Evolutionary conservation across 1,140 invertebrate species (phyloP).

Genomic region (Tyrophagus putrescentiae): DNA sequence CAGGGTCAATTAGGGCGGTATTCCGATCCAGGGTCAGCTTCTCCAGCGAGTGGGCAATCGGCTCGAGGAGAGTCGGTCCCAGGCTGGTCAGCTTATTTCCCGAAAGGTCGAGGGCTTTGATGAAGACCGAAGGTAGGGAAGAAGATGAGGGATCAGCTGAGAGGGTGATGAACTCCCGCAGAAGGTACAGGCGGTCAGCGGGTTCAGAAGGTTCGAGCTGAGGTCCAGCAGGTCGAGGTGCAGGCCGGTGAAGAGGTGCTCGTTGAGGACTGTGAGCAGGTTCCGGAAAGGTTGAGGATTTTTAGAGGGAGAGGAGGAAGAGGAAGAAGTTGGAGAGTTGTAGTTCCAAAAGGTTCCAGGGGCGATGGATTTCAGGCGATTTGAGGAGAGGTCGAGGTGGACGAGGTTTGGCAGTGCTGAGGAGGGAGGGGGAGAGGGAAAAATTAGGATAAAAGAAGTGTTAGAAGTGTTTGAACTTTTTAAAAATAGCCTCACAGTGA

Average conservation of each 20-base stretch:
- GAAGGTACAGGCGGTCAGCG: conserved; percentile 51
- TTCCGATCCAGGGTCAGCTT: conserved; percentile 52
- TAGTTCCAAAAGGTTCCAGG: conserved; percentile 42
- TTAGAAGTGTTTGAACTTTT: conserved; percentile 1
- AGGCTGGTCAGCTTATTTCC: conserved; percentile 53
- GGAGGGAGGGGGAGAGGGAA: no score
- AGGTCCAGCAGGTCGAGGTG: conserved; percentile 40
- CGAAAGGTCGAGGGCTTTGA: conserved; percentile 49
- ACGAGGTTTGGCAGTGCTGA: conserved; percentile 26
- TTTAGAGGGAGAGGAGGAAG: no score
- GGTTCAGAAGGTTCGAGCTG: conserved; percentile 52
- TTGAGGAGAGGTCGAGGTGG: conserved; percentile 38
- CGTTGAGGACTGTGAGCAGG: conserved; percentile 48
- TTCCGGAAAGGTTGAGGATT: no score
- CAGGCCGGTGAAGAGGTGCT: conserved; percentile 50
- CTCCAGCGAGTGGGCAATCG: conserved; percentile 43
- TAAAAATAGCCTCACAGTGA: background rate
- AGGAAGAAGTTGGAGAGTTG: no score
- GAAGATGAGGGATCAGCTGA: no score
- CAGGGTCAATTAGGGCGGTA: conserved; percentile 31
- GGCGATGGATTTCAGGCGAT: conserved; percentile 49
- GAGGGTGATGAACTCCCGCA: no score
- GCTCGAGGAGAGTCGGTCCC: conserved; percentile 43
- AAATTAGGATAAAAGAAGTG: background rate
- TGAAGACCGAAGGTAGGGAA: conserved; percentile 41